Evolutionary conservation across 2,797 vertebrate species (phyloP).

Genomic region (Silurus aristotelis): DNA sequence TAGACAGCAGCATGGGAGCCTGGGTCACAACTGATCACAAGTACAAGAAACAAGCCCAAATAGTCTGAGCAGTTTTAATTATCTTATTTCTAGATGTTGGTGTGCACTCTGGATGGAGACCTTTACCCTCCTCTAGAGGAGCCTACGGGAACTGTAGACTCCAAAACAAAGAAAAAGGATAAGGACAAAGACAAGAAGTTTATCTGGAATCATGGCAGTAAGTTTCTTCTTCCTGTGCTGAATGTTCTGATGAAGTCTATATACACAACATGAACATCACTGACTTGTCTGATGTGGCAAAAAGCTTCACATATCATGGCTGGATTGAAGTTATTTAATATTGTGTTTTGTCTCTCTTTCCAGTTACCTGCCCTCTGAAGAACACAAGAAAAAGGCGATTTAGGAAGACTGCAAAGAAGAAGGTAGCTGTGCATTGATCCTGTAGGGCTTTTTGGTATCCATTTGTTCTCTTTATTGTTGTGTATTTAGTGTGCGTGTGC

Average conservation of each 20-base stretch:
- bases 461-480: not conserved
- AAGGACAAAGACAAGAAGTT: conserved; percentile 98
- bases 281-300: conserved; percentile 34
- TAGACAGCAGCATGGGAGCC: not conserved
- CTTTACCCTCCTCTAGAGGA: conserved; percentile 95
- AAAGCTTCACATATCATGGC: not conserved
- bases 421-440: conserved; percentile 74
- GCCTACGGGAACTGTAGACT: conserved; percentile 84
- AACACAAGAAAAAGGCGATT: conserved; percentile 93
- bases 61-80: not conserved
- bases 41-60: not conserved
- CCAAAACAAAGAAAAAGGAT: conserved; percentile 95
- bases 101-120: conserved; percentile 94
- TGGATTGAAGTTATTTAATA: conserved; percentile 45
- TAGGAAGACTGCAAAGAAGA: conserved; percentile 90
- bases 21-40: not conserved
- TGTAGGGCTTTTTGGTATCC: not conserved
- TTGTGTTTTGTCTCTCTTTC: conserved; percentile 62
- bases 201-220: conserved; percentile 95
- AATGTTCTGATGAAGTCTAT: conserved; percentile 3
- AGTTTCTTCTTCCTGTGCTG: conserved; percentile 54
- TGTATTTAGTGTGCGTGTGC: conserved; percentile 23
- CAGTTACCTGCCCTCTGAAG: conserved; percentile 92
- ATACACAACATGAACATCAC: not conserved
- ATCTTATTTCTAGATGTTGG: conserved; percentile 83